Evolutionary conservation across 2,888 invertebrate genomes (phyloP).

Genomic region (Erebia ligea): DNA sequence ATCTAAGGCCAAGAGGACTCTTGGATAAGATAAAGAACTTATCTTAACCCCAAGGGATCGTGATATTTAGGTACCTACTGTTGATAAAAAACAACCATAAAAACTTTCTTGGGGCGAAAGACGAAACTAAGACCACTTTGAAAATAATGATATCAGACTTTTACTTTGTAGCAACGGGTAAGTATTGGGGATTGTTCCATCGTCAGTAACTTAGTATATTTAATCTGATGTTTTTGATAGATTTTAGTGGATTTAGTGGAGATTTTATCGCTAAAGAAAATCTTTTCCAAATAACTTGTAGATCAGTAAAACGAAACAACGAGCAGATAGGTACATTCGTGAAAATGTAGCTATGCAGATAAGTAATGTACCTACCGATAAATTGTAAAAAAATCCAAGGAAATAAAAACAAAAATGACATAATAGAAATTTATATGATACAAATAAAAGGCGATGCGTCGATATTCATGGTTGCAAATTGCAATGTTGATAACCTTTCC

Average conservation of each 20-base stretch:
- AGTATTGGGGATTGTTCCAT: neutral
- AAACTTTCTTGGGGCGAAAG: conserved; percentile 60
- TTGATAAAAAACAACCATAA: conserved; percentile 60
- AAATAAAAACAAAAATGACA: too few species aligned
- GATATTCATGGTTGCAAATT: neutral
- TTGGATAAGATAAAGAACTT: conserved; percentile 72
- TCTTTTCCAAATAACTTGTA: too few species aligned
- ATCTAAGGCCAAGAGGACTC: conserved; percentile 58
- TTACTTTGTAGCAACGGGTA: neutral
- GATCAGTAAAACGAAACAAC: too few species aligned
- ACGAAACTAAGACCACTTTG: conserved; percentile 30
- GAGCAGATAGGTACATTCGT: too few species aligned
- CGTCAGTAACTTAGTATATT: neutral
- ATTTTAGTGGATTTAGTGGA: too few species aligned
- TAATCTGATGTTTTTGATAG: neutral
- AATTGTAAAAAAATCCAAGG: too few species aligned
- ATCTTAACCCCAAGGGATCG: conserved; percentile 62
- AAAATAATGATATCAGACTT: neutral
- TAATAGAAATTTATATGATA: neutral
- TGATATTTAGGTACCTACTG: conserved; percentile 70
- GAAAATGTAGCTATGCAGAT: too few species aligned
- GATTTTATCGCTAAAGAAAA: too few species aligned
- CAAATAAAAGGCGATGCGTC: neutral
- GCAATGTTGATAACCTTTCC: too few species aligned
- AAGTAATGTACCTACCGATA: too few species aligned